phyloP scores from a whole-genome alignment of 2,888 invertebrate species.

The Diarsia mendica region DNA sequence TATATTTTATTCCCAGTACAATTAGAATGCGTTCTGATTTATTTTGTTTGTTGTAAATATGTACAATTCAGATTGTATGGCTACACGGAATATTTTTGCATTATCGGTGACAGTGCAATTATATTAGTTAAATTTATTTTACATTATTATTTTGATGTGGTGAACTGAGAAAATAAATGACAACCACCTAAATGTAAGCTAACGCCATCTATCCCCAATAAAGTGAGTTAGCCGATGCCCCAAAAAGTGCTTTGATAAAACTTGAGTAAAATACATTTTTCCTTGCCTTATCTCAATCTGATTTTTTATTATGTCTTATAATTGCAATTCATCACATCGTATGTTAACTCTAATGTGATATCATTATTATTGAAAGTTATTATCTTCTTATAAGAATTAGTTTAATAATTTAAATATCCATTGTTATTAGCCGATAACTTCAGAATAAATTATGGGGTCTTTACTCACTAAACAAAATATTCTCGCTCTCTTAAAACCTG shows the following conservation, averaged over 20 bases:
- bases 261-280: constrained; percentile 3
- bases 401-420: constrained; percentile 52
- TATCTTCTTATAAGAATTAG: constrained; percentile 47
- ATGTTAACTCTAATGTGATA: constrained; percentile 66
- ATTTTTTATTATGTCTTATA: constrained; percentile 2
- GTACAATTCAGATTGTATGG: constrained; percentile 43
- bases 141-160: constrained; percentile 48
- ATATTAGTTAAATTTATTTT: constrained; percentile 61
- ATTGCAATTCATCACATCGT: constrained; percentile 60
- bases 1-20: constrained; percentile 41
- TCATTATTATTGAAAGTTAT: constrained; percentile 59
- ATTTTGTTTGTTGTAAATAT: constrained; percentile 23
- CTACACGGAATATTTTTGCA: constrained; percentile 37
- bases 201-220: constrained; percentile 13
- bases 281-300: background rate
- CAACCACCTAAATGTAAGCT: background rate
- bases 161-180: constrained; percentile 54
- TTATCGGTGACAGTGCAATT: constrained; percentile 55
- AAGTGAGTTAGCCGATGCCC: constrained; percentile 4
- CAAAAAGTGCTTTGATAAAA: constrained; percentile 4
- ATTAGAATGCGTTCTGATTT: constrained; percentile 37
- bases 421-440: constrained; percentile 59
- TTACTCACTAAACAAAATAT: constrained; percentile 14
- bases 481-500: constrained; percentile 47
- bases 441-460: constrained; percentile 19